These are phyloP conservation scores for Folsomia candida DNA, from an alignment of 2,888 invertebrate species.

Conservation along the genomic window DNA sequence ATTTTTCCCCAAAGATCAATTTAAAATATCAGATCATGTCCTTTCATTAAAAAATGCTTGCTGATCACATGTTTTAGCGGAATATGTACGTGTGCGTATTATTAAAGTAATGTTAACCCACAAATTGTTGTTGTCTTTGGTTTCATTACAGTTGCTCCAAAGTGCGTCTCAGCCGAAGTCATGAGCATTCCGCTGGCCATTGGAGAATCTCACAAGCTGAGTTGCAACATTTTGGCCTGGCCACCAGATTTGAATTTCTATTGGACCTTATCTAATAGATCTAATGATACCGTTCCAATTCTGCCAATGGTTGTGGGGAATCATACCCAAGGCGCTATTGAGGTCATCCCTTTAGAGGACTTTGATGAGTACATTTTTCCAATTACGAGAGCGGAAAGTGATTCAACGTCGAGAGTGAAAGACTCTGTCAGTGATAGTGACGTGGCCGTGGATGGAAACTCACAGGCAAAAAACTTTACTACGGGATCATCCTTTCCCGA, in stretches of 20 bases:
- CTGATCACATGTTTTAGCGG: background rate
- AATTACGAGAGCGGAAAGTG: background rate
- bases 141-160: conserved; percentile 40
- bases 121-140: background rate
- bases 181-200: conserved; percentile 36
- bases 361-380: conserved; percentile 12
- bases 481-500: background rate
- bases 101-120: too few relatives aligned
- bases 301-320: conserved; percentile 15
- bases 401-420: background rate
- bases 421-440: background rate
- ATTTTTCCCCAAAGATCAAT: background rate
- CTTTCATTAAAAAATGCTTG: background rate
- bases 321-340: background rate
- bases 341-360: background rate
- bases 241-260: conserved; percentile 49
- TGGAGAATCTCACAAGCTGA: conserved; percentile 41
- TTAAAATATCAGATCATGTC: background rate
- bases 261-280: conserved; percentile 48
- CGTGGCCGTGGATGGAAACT: background rate
- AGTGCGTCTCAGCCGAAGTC: conserved; percentile 34
- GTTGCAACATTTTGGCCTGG: conserved; percentile 47
- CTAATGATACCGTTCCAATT: conserved; percentile 21
- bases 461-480: background rate
- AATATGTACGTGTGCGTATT: too few relatives aligned